Evolutionary conservation across 2,888 invertebrate species (phyloP), one percentile per base, ranked within the genome.

Genomic region (Sphinx pinastri): DNA sequence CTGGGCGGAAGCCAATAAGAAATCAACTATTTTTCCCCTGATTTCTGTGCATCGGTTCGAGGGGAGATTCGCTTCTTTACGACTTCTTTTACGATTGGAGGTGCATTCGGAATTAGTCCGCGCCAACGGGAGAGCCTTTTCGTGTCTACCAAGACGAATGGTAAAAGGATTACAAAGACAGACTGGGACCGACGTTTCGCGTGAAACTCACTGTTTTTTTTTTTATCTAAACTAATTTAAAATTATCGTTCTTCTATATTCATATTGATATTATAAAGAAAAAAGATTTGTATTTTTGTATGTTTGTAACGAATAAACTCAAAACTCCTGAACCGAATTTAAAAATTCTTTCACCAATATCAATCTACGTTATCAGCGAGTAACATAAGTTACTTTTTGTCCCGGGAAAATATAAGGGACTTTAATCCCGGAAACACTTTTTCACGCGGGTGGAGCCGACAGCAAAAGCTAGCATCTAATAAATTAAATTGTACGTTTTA

Each of bases 41-140:
- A 91, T 91, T 89, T 89, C 81, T 88, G 90, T 91, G 93, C 93
- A 92, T 90, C 89, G 87, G 88, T 87, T 88, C 84, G 88, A 88
- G 89, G 93, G 92, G 91, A 86, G 85, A 82, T 85, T 87, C 88
- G 89, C 81, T 92, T 90, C 93, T 94, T 94, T 94, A 94, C 93
- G 94, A 92, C 92, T 92, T 87, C 90, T 93, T 94, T 94, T 94
- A 94, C 93, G 93, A 93, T 92, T 93, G 90, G 88, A 93, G 93
- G 92, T 94, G 93, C 94, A 94, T 94, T 93, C 89, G 87, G 87
- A 93, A 94, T 94, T 93, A 93, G 92, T 88, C 86, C 85, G 84
- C 84, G 87, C 86, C 86, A 83, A 82, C 88, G 88, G 84, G 84
- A 93, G 86, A 93, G 93, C 92, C 85, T 93, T 94, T 93, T 84